phyloP scores from a whole-genome alignment of 2,888 invertebrate species.

The Silvanus unidentatus region DNA sequence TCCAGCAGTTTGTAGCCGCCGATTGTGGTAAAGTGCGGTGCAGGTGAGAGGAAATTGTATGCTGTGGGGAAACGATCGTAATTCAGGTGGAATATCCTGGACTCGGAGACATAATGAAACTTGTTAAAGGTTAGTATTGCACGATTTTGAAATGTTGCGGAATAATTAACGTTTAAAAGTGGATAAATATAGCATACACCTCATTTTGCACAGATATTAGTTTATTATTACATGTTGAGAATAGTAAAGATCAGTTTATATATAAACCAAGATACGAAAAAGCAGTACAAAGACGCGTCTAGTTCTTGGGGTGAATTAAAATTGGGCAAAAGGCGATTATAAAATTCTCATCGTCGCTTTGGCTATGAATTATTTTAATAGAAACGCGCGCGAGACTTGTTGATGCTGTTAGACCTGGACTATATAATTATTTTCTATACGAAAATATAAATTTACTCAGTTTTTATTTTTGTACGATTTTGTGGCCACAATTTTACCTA shows the following conservation, averaged over 20 bases:
- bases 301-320: no score
- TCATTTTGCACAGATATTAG: not conserved
- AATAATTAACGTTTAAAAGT: not conserved
- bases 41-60: constrained; percentile 17
- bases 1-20: constrained; percentile 27
- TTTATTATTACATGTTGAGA: no score
- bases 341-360: no score
- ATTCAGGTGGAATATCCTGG: constrained; percentile 3
- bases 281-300: no score
- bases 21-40: constrained; percentile 23
- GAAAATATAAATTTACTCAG: not conserved
- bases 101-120: constrained; percentile 26
- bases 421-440: constrained; percentile 2
- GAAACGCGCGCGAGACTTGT: not conserved
- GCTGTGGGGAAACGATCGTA: constrained; percentile 5
- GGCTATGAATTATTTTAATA: no score
- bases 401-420: not conserved
- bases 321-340: no score
- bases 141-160: not conserved
- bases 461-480: no score
- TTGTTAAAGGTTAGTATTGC: constrained; percentile 28
- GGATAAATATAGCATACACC: not conserved
- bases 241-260: no score
- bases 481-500: no score
- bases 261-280: no score